These are phyloP conservation scores for Tubulanus polymorphus DNA, from an alignment of 2,888 invertebrate species.

Conservation along the genomic window DNA sequence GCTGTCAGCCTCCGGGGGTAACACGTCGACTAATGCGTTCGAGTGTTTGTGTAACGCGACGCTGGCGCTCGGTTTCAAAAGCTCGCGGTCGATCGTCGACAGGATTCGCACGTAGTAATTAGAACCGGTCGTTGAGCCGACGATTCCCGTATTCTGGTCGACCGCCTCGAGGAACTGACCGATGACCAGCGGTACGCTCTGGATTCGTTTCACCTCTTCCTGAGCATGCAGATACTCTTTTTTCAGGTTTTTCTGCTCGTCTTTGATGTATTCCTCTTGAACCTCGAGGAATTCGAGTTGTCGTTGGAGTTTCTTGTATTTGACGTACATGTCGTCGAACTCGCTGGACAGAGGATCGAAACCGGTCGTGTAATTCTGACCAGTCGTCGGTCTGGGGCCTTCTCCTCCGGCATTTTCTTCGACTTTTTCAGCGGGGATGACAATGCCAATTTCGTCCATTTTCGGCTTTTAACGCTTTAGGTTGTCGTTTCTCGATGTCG, in stretches of 20 bases:
- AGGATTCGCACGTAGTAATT: constrained; percentile 98
- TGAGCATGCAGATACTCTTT: constrained; percentile 99
- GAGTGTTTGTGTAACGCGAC: constrained; percentile 99
- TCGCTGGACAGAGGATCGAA: constrained; percentile 60
- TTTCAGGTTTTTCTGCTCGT: constrained; percentile 96
- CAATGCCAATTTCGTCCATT: too few relatives aligned
- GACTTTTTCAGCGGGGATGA: too few relatives aligned
- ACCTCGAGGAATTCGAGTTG: constrained; percentile 96
- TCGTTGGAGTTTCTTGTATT: constrained; percentile 86
- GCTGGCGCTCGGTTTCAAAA: constrained; percentile 95
- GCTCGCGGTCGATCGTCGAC: constrained; percentile 95
- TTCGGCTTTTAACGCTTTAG: too few relatives aligned
- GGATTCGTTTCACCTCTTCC: constrained; percentile 88
- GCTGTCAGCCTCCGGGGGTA: constrained; percentile 98
- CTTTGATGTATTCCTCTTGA: constrained; percentile 99
- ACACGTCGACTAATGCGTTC: constrained; percentile 97
- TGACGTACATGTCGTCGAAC: constrained; percentile 89
- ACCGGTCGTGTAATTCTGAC: too few relatives aligned
- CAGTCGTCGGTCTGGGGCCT: too few relatives aligned
- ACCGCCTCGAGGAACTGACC: constrained; percentile 99
- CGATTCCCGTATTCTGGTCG: constrained; percentile 98
- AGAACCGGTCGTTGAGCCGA: constrained; percentile 97
- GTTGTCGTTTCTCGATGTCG: too few relatives aligned
- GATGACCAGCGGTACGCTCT: constrained; percentile 97
- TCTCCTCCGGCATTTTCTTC: too few relatives aligned